These are phyloP conservation scores for Scomber colias DNA, from an alignment of 2,113 vertebrate species.

Conservation along the genomic window DNA sequence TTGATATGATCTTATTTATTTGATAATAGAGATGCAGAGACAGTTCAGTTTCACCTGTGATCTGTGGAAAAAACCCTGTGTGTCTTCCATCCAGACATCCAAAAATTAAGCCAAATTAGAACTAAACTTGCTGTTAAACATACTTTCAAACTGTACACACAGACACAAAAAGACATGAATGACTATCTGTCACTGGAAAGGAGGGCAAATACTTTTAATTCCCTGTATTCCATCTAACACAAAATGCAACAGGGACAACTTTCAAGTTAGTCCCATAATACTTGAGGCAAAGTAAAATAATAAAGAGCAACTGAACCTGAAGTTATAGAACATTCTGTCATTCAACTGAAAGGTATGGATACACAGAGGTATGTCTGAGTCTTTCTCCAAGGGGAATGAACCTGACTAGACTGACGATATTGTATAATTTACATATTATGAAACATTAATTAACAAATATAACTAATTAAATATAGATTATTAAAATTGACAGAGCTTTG, in stretches of 20 bases:
- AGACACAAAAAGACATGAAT: conserved; percentile 11
- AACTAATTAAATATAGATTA: conserved; percentile 12
- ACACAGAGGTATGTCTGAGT: not conserved
- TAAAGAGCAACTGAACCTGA: not conserved
- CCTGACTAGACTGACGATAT: not conserved
- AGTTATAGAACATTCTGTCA: not conserved
- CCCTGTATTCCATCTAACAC: not conserved
- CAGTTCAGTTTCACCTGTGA: not conserved
- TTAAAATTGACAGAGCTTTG: not conserved
- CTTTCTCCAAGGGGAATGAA: not conserved
- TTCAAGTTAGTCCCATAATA: not conserved
- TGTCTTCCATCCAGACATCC: not conserved
- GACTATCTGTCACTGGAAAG: conserved; percentile 6
- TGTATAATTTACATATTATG: conserved; percentile 33
- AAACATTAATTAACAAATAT: conserved; percentile 24
- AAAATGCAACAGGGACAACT: not conserved
- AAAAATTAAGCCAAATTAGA: not conserved
- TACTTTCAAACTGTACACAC: not conserved
- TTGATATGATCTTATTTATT: not conserved
- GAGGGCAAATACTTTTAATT: conserved; percentile 12
- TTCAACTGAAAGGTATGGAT: not conserved
- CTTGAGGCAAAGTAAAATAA: not conserved
- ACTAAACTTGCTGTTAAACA: not conserved
- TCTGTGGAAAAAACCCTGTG: not conserved
- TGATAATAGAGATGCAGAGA: not conserved